Evolutionary conservation across 2,888 invertebrate genomes (phyloP), one percentile per base, ranked within the genome.

Genomic region (Pediacus dermestoides): DNA sequence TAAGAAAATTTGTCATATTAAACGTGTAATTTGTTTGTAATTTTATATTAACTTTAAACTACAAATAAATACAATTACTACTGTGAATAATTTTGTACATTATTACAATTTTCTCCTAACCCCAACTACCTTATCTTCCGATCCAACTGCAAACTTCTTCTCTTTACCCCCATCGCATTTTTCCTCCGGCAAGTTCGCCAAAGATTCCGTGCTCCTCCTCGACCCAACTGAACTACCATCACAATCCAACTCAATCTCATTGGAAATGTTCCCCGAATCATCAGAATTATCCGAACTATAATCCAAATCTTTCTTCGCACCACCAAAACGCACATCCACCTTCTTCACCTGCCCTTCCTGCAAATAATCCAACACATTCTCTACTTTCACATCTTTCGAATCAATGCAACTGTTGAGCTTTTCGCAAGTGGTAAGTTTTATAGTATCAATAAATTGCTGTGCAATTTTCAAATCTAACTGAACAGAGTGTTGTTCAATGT

Each of bases 261-360:
- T 85, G 32, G 86, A 86, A 52, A 85, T 86, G 68, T 87, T 85
- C 42, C 87, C 87, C 38, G 86, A 86, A 70, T 87, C 87, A 57
- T 87, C 86, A 39, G 85, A 60, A 56, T 85, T 84, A 56, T 82
- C 82, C 3, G 82, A 82, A 48, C 75, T 76, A 50, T 77, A 76
- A 65, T 77, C 61, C 36, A 60, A 38, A 16, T 44, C 39, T 26
- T 48, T 47, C 13, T 54, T 50, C 7, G 14, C 12, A n/a, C 18
- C 18, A 14, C 34, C 40, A 8, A 38, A n/a, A 3, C 6, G 32
- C 14, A 41, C n/a, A 21, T 23, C 21, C 10, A 30, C 16, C 22
- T 40, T 39, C 10, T 32, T 23, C 4, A 34, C 15, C 8, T 34
- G 16, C 11, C 37, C 41, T n/a, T 39, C 39, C 25, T 43, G 30